These are phyloP conservation scores for Phymastichus coffea DNA, from an alignment of 1,140 invertebrate genomes.

Conservation along the genomic window DNA sequence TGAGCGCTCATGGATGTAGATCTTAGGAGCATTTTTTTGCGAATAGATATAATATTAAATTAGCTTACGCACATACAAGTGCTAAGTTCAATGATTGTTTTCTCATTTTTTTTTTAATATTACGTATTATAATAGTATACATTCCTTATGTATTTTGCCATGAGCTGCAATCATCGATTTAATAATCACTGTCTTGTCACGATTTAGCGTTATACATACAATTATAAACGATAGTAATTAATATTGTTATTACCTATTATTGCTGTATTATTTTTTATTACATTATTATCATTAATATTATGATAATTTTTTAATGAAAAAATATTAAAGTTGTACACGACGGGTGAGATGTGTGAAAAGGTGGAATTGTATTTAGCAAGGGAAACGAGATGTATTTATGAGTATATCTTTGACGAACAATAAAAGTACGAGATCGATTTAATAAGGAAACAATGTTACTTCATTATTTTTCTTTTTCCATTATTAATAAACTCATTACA, in stretches of 20 bases:
- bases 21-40: conserved; percentile 6
- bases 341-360: conserved; percentile 3
- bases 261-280: conserved; percentile 10
- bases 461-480: neutral
- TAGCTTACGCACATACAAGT: neutral
- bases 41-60: neutral
- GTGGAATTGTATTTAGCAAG: conserved; percentile 20
- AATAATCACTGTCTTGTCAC: conserved; percentile 24
- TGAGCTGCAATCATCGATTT: conserved; percentile 15
- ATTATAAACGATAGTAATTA: conserved; percentile 6
- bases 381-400: conserved; percentile 23
- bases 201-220: conserved; percentile 1
- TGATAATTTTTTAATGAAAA: neutral
- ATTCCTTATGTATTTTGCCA: conserved; percentile 23
- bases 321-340: conserved; percentile 16
- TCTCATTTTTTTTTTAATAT: neutral
- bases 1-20: conserved; percentile 17
- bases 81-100: neutral
- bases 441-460: conserved; percentile 3
- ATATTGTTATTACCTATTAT: conserved; percentile 3
- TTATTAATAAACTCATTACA: no score
- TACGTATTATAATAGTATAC: conserved; percentile 1
- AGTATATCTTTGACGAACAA: conserved; percentile 25
- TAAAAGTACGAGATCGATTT: conserved; percentile 28
- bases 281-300: conserved; percentile 2